Evolutionary conservation across 2,888 invertebrate species (phyloP).

Genomic region (Ectemnius continuus): DNA sequence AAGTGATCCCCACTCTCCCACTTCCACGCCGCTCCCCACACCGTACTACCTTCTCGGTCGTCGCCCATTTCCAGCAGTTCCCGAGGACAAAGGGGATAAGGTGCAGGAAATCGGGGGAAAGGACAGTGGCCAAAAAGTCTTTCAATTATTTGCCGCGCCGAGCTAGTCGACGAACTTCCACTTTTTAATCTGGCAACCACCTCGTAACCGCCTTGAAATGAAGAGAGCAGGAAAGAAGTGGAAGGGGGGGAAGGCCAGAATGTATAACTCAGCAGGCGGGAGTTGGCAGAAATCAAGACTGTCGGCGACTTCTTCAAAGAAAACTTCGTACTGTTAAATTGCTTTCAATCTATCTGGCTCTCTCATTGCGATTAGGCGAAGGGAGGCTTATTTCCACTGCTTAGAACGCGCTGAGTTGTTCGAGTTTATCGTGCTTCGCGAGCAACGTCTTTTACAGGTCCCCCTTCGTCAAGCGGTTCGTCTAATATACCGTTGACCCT

Average conservation of each 20-base stretch:
- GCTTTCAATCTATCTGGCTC: constrained; percentile 45
- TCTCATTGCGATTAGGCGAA: neutral
- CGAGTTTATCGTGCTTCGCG: too few relatives aligned
- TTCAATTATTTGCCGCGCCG: constrained; percentile 62
- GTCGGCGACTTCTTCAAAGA: constrained; percentile 34
- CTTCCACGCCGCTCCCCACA: constrained; percentile 10
- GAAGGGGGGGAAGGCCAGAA: constrained; percentile 15
- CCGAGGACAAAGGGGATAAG: constrained; percentile 15
- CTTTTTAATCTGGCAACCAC: constrained; percentile 53
- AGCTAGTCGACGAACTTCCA: constrained; percentile 55
- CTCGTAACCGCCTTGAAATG: constrained; percentile 45
- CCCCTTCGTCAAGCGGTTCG: too few relatives aligned
- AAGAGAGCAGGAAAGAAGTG: constrained; percentile 20
- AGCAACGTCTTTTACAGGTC: too few relatives aligned
- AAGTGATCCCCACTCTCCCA: constrained; percentile 43
- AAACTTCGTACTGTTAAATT: constrained; percentile 55
- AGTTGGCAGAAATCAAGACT: constrained; percentile 19
- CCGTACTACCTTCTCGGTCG: constrained; percentile 42
- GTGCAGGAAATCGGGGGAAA: constrained; percentile 25
- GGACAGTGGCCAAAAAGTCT: constrained; percentile 52
- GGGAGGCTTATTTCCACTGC: neutral
- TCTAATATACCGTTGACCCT: neutral
- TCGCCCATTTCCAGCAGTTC: constrained; percentile 19
- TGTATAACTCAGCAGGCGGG: neutral
- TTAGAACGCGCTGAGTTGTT: too few relatives aligned